These are phyloP conservation scores for Saturnia japonica DNA, from an alignment of 2,888 invertebrate genomes.

Conservation along the genomic window DNA sequence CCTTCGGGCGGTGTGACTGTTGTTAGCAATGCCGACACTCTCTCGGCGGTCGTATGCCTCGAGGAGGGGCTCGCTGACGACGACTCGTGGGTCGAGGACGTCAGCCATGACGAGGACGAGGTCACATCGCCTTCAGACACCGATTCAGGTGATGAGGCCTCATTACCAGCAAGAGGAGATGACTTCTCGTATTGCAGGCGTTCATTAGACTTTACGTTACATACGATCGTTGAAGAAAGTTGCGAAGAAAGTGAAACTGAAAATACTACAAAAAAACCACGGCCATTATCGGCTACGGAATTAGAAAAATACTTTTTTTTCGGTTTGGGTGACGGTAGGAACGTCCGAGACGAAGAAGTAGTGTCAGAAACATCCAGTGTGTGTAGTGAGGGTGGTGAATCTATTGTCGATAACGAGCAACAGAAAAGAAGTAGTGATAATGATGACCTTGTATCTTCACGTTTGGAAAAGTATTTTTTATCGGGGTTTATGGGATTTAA, in stretches of 20 bases:
- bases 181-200: constrained; percentile 91
- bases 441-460: constrained; percentile 90
- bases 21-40: constrained; percentile 86
- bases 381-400: constrained; percentile 91
- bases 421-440: constrained; percentile 83
- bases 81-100: constrained; percentile 95
- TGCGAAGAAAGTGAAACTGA: constrained; percentile 96
- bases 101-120: constrained; percentile 90
- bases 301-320: constrained; percentile 96
- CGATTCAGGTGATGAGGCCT: constrained; percentile 86
- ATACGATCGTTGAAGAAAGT: constrained; percentile 96
- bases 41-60: constrained; percentile 87
- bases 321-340: constrained; percentile 88
- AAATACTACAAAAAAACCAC: constrained; percentile 82
- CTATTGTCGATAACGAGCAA: constrained; percentile 83
- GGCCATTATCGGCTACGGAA: constrained; percentile 90
- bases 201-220: constrained; percentile 93
- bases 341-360: constrained; percentile 82
- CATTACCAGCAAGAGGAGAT: constrained; percentile 88
- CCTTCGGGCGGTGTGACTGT: constrained; percentile 84
- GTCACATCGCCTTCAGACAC: constrained; percentile 85
- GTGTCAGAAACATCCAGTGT: constrained; percentile 93
- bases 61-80: constrained; percentile 95
- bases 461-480: constrained; percentile 94
- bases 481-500: constrained; percentile 92